Evolutionary conservation across 1,140 invertebrate genomes (phyloP).

Genomic region (Drosophila aff.): DNA sequence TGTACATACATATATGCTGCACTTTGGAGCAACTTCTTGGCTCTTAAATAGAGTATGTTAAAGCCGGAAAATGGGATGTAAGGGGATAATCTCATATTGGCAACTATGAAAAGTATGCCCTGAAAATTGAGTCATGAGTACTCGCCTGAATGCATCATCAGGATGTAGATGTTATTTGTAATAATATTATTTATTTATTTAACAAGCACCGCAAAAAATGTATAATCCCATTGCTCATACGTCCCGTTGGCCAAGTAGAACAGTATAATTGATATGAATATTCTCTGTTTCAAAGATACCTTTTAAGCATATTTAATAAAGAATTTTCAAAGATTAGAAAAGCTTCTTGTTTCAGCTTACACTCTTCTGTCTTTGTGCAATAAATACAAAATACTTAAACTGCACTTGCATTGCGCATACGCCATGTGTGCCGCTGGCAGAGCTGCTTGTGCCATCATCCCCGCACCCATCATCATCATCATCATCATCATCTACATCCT

Average conservation of each 20-base stretch:
- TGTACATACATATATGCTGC: constrained; percentile 17
- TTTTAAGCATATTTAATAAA: neutral
- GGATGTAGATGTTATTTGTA: neutral
- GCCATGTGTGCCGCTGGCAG: constrained; percentile 49
- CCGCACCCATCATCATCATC: constrained; percentile 28
- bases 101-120: constrained; percentile 58
- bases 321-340: neutral
- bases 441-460: constrained; percentile 3
- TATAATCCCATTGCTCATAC: neutral
- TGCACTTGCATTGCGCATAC: constrained; percentile 65
- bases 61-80: constrained; percentile 17
- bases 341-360: neutral
- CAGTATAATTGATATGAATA: neutral
- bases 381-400: constrained; percentile 80
- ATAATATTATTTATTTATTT: neutral
- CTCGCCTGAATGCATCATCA: neutral
- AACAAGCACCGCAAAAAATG: rapidly evolving
- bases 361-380: constrained; percentile 24
- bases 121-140: constrained; percentile 52
- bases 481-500: constrained; percentile 31
- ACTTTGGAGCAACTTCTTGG: constrained; percentile 20
- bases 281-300: neutral
- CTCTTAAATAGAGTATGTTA: constrained; percentile 25
- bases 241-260: neutral
- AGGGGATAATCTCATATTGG: constrained; percentile 67